These are phyloP conservation scores for Pterocles gutturalis DNA, from an alignment of 2,113 vertebrate genomes.

Conservation along the genomic window DNA sequence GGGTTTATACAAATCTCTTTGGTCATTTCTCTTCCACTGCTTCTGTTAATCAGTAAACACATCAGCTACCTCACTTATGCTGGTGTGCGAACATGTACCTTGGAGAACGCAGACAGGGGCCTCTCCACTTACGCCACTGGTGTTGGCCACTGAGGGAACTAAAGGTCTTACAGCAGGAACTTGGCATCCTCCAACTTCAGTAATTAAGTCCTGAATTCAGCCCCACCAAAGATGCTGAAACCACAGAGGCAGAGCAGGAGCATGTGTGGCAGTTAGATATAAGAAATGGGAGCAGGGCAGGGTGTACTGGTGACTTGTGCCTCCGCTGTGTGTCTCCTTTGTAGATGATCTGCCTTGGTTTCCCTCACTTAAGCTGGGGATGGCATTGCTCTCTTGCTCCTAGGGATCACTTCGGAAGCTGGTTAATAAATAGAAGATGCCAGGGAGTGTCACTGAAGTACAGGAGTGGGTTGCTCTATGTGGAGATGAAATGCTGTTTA, in stretches of 20 bases:
- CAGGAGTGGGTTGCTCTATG: neutral
- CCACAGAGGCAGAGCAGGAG: neutral
- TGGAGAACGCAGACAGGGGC: neutral
- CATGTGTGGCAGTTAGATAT: fast-evolving
- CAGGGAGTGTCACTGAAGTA: neutral
- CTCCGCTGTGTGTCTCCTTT: neutral
- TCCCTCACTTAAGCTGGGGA: neutral
- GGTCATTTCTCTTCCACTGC: neutral
- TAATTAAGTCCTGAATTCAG: neutral
- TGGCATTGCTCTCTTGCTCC: neutral
- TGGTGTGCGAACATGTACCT: neutral
- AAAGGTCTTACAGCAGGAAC: neutral
- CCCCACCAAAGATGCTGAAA: neutral
- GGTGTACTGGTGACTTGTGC: neutral
- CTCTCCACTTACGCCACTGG: neutral
- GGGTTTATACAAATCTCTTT: neutral
- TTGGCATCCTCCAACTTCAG: neutral
- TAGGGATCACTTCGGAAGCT: neutral
- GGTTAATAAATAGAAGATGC: neutral
- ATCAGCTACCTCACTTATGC: neutral
- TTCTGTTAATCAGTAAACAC: neutral
- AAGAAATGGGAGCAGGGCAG: neutral
- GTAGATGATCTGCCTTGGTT: neutral
- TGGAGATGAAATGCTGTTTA: neutral
- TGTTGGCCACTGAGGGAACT: neutral